phyloP scores from a whole-genome alignment of 2,113 vertebrate species.

The Cryptotis parvus region DNA sequence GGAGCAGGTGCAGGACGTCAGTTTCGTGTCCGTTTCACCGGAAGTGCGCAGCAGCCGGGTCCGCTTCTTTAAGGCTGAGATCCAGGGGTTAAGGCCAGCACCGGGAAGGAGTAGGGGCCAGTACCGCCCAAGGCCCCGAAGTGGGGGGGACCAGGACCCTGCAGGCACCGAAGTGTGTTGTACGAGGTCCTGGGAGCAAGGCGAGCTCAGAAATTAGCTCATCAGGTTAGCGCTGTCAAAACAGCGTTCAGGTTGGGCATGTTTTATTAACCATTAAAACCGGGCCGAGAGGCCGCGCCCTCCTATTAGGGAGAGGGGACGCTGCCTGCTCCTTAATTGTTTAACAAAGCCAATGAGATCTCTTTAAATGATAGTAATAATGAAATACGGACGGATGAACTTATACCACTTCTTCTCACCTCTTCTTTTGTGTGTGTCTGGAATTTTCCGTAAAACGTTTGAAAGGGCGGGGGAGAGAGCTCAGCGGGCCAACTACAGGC shows the following conservation, averaged over 20 bases:
- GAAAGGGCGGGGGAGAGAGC: neutral
- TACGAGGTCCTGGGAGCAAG: too few species aligned
- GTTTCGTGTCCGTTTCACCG: too few species aligned
- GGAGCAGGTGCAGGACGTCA: too few species aligned
- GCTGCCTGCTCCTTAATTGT: neutral
- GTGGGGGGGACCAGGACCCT: too few species aligned
- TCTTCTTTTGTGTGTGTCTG: slow-evolving; percentile 24
- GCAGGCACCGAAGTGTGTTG: too few species aligned
- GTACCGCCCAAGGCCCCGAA: too few species aligned
- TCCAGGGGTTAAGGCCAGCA: too few species aligned
- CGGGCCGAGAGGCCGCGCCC: neutral
- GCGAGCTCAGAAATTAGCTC: neutral
- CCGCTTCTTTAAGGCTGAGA: too few species aligned
- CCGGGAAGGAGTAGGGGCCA: too few species aligned
- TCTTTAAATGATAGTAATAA: neutral
- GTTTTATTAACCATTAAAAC: neutral
- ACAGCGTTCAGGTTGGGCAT: neutral
- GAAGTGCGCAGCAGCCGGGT: too few species aligned
- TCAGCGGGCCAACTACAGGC: neutral
- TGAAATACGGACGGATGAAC: neutral
- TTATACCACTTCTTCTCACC: neutral
- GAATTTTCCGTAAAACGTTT: slow-evolving; percentile 13
- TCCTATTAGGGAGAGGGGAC: neutral
- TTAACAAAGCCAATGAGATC: neutral
- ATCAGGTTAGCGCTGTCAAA: neutral